Base-by-base conservation (phyloP, 2,113 vertebrate species). In the Odontophorus gujanensis region DNA sequence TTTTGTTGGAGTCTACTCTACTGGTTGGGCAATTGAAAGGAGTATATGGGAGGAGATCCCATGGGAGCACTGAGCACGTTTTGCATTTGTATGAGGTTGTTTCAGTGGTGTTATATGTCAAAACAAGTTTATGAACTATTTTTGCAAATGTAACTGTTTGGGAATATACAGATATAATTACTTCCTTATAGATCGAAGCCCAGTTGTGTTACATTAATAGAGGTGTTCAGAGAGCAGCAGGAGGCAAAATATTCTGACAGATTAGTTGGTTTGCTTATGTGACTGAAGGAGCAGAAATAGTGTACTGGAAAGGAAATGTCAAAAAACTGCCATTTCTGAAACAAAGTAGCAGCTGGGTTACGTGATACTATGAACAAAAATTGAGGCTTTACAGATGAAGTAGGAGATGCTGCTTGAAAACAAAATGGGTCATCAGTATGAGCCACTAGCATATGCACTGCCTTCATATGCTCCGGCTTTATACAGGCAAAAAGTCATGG, bases 161-260 rank as follows among this genome's bases (percentile, higher is more conserved):
- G 58, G 51, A 81, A 92, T 90, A 19, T 6, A 5, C 2, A 81
- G 93, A 55, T 32, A 55, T 57, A 57, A 57, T 57, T 85, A 62
- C 9, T 6, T 79, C 85, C 20, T 40, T 66, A 36, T 26, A 83
- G 75, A 84, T 81, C 4, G 24, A 47, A 34, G 8, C 16, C 6
- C 2, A 79, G 2, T 34, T 84, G 20, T 66, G 36, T 84, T 62
- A 38, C 11, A 32, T 78, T 71, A 85, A 22, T 53, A 73, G 53
- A 89, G 7, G 7, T 72, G 30, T 32, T 90, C 65, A 53, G 58
- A 92, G 55, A 91, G 32, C 42, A 77, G 42, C 38, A 80, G 34
- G 55, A 80, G 73, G 30, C 43, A 91, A 91, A 95, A 73, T 80
- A 80, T 90, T 91, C 93, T 88, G 82, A 80, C 45, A 85, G 42